Percentiles rank a stretch among this genome's conserved stretches.
Conservation (phyloP, 2,888 invertebrate species). For the Brenthis ino region DNA sequence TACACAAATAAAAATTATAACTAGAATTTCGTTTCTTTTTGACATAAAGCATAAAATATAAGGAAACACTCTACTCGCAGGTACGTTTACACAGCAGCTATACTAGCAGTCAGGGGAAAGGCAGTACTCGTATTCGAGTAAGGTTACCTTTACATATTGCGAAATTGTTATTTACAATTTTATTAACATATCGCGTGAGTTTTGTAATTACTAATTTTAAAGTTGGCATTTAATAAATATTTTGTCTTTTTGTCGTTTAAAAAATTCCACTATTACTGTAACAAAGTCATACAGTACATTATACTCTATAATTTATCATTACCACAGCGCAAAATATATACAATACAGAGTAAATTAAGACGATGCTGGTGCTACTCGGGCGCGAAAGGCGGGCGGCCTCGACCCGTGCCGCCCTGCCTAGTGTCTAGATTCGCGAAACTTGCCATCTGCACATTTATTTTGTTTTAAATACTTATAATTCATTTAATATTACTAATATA, state of each 20-base stretch:
- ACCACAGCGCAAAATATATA: no score
- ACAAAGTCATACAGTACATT: no score
- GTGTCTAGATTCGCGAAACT: neutral
- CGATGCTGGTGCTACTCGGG: conserved; percentile 13
- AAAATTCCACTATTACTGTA: no score
- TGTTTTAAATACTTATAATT: neutral
- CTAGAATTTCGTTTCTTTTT: no score
- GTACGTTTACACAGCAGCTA: no score
- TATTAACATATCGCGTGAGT: neutral
- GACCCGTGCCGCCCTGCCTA: conserved; percentile 34
- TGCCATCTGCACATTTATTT: neutral
- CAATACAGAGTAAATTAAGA: no score
- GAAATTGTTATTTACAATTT: neutral
- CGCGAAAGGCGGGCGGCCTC: conserved; percentile 41
- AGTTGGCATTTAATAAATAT: neutral
- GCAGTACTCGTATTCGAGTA: neutral
- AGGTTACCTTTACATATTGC: neutral
- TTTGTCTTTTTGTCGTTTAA: no score
- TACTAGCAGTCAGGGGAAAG: neutral
- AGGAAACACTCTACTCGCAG: no score
- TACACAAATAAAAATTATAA: no score
- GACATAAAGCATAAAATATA: no score
- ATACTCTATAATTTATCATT: no score
- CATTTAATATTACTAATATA: no score
- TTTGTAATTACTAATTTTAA: neutral